Base-by-base conservation (phyloP, 2,113 vertebrate genomes). In the Onychostruthus taczanowskii region DNA sequence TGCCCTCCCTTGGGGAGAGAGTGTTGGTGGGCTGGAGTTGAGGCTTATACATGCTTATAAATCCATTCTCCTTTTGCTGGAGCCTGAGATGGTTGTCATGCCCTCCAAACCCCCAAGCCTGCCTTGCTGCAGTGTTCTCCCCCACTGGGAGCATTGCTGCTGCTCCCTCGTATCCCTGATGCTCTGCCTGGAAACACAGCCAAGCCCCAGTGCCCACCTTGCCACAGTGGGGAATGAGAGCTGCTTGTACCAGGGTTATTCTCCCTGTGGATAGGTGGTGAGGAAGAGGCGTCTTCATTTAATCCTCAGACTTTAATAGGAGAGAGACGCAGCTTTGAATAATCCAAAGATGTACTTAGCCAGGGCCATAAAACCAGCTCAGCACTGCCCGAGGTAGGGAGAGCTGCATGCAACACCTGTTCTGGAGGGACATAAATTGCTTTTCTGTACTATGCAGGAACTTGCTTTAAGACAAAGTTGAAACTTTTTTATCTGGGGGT, bases 131-230 rank as follows among this genome's bases (percentile, higher is more conserved):
- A 39, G 24, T 69, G 41, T 31, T 86, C 9, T 69, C 14, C 15
- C 13, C 7, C 1, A 1, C 26, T 3, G 2, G 28, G 74, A 30
- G 3, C 24, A 27, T 75, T 2, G 0, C 41, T 53, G 28, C 56
- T 4, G 1, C 43, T 72, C n/a, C 22, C 21, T 77, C 10, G 2
- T 21, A 8, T 47, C 41, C 37, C 31, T 53, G 26, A 52, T n/a
- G 61, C 20, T 19, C 44, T 68, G 35, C 21, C 41, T 76, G 74
- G 27, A 72, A 49, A 39, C 61, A 10, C 0, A 0, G 26, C 28
- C 0, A 1, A 73, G 44, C 52, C 52, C 52, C 15, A 22, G 31
- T 2, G 4, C 43, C 26, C 39, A 13, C 14, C 31, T 78, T 3
- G 3, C 31, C 26, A 4, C 1, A 9, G 21, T 19, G 41, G 19